Percentiles rank a stretch among this genome's conserved stretches.
phyloP scores from a whole-genome alignment of 2,113 vertebrate genomes.

The Lota lota region DNA sequence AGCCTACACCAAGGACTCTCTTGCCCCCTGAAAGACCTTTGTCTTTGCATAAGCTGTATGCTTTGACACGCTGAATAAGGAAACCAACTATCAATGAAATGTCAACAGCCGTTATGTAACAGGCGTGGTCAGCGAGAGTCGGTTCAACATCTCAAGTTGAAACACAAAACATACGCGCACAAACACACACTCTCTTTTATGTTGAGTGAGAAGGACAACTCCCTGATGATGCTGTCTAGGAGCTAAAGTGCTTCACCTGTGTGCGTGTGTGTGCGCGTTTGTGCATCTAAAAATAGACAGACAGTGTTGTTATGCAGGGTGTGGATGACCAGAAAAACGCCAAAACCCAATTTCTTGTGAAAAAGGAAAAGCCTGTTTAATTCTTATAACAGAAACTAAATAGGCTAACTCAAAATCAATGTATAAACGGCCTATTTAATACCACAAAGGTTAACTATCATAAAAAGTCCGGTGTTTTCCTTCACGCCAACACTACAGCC shows the following conservation, averaged over 20 bases:
- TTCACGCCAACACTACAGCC: too few relatives aligned
- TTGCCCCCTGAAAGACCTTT: neutral
- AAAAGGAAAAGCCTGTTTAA: too few relatives aligned
- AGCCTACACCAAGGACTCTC: too few relatives aligned
- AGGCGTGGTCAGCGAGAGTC: constrained; percentile 14
- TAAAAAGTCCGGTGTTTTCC: too few relatives aligned
- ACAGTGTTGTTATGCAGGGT: neutral
- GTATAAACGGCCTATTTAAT: too few relatives aligned
- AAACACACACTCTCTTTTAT: constrained; percentile 14
- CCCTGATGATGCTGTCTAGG: neutral
- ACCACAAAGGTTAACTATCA: too few relatives aligned
- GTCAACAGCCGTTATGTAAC: constrained; percentile 18
- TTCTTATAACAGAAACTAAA: too few relatives aligned
- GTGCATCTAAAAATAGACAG: neutral
- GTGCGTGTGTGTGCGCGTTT: neutral
- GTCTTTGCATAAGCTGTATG: neutral
- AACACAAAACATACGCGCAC: constrained; percentile 1
- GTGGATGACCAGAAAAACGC: neutral
- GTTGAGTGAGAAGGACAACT: neutral
- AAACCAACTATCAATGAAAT: neutral
- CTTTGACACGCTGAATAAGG: constrained; percentile 2
- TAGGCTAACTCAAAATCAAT: too few relatives aligned
- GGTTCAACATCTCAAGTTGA: constrained; percentile 14
- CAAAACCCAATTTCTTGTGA: too few relatives aligned
- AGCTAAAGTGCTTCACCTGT: neutral